Evolutionary conservation across 2,888 invertebrate species (phyloP), one percentile per base, ranked within the genome.

Genomic region (Lamproptera curius): DNA sequence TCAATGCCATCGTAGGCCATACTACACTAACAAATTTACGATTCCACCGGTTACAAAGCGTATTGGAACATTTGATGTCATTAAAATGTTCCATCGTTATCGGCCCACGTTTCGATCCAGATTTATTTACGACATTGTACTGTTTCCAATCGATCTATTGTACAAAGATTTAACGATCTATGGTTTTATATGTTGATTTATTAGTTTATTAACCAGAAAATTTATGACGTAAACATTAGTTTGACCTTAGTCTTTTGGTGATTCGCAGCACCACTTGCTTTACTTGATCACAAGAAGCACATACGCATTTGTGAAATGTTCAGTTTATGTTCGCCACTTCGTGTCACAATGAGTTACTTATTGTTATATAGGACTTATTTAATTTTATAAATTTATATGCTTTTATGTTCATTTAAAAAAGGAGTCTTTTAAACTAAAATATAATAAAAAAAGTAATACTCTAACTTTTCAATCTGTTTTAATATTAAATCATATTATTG

Each of bases 1-100:
- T 73, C 70, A 70, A 74, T 71, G 65, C 61, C 65, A 73, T 77
- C 73, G 73, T 69, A 58, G 57, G 60, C 61, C 11, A 31, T 31
- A 11, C 31, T 62, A 63, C 64, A 65, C 65, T 68, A 65, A 75
- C 67, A 63, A 71, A 70, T 78, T 77, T 78, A 80, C 73, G 73
- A 74, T 73, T 65, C 65, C 58, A 50, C 54, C 56, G 62, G 59
- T 61, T 67, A 67, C 67, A 70, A 64, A 61, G 40, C 58, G 63
- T 65, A 67, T 67, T 68, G 67, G 68, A 60, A 63, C 67, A 70
- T 72, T 64, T 54, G 58, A 62, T 66, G 63, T 74, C 73, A 72
- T 75, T 73, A 73, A 77, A 74, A 68, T 71, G 69, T 67, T 72
- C 68, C 59, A 69, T 69, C 65, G 69, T 68, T 61, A 62, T 62